Evolutionary conservation across 1,140 invertebrate genomes (phyloP).

Genomic region (Drosophila nannoptera): DNA sequence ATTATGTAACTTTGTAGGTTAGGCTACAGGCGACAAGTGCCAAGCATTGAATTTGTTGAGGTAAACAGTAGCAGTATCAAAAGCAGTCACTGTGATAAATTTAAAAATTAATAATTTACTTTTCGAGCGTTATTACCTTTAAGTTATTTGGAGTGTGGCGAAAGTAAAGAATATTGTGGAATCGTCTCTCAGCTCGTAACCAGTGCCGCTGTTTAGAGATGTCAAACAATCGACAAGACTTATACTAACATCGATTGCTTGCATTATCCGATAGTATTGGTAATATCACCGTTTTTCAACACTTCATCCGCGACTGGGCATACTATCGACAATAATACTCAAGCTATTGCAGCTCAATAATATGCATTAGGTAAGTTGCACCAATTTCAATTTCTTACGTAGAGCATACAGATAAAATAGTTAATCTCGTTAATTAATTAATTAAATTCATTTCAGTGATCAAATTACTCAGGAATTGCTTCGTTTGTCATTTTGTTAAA

Average conservation of each 20-base stretch:
- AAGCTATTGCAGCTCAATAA: not conserved
- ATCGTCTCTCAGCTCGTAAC: conserved; percentile 40
- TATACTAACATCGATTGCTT: not conserved
- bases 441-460: too few relatives aligned
- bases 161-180: conserved; percentile 46
- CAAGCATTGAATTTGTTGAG: not conserved
- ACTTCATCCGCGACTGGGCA: not conserved
- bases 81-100: not conserved
- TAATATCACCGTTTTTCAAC: not conserved
- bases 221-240: conserved; percentile 12
- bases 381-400: not conserved
- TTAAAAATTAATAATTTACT: not conserved
- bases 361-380: not conserved
- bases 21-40: conserved; percentile 28
- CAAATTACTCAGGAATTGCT: too few relatives aligned
- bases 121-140: conserved; percentile 26
- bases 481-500: not conserved
- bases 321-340: not conserved
- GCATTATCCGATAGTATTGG: not conserved
- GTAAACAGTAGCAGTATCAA: not conserved
- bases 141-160: conserved; percentile 40
- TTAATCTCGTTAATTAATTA: too few relatives aligned
- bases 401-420: not conserved
- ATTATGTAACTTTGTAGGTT: conserved; percentile 79
- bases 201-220: conserved; percentile 30